Percentiles rank a stretch among this genome's conserved stretches.
Conservation (phyloP, 2,113 vertebrate genomes). For the Grallaria varia region DNA sequence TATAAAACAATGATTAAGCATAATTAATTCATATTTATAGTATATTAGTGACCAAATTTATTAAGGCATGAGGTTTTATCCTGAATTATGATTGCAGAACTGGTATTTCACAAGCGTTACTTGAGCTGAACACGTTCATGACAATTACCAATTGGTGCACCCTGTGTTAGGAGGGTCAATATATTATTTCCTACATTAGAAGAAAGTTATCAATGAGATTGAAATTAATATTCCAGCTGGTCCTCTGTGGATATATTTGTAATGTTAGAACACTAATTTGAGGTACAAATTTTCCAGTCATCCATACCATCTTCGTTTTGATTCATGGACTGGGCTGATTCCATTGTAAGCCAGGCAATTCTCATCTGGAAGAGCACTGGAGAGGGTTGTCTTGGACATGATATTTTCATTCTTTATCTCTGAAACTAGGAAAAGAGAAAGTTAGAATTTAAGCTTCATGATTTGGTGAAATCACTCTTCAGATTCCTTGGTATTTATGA, state of each 20-base stretch:
- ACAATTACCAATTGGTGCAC: neutral
- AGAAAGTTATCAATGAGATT: neutral
- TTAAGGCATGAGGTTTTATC: neutral
- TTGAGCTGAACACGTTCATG: neutral
- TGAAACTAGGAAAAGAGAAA: neutral
- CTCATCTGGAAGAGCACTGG: neutral
- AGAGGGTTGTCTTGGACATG: neutral
- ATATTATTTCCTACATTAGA: neutral
- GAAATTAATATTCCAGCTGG: neutral
- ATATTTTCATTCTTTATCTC: neutral
- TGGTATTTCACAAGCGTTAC: neutral
- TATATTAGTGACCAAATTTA: neutral
- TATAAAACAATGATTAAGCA: neutral
- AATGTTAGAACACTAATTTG: neutral
- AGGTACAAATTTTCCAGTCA: neutral
- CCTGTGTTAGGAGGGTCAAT: neutral
- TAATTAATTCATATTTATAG: neutral
- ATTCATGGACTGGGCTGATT: neutral
- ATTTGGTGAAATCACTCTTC: neutral
- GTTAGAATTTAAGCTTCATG: neutral
- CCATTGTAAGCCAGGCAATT: neutral
- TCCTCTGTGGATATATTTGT: neutral
- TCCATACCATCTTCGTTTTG: neutral
- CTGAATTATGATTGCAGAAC: neutral
- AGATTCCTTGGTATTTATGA: neutral